A percentile compares a stretch with the other conserved stretches of the same genome.
phyloP scores from a whole-genome alignment of 1,140 invertebrate species.

The Drosophila pallidifrons region DNA sequence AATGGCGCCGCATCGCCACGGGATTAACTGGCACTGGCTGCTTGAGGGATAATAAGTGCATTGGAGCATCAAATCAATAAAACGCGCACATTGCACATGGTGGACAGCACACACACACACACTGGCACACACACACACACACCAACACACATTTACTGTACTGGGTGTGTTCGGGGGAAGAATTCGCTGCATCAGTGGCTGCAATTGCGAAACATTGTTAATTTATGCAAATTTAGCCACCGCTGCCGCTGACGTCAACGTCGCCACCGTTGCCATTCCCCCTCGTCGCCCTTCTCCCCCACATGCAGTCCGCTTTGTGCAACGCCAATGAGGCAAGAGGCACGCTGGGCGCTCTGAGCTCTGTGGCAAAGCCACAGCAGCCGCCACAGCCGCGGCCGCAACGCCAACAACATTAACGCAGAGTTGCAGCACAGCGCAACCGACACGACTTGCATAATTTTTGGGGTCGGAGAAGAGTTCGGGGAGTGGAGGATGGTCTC shows the following conservation, averaged over 20 bases:
- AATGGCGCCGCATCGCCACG: conserved; percentile 64
- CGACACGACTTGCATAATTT: conserved; percentile 71
- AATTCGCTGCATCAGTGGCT: conserved; percentile 79
- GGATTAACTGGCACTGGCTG: conserved; percentile 68
- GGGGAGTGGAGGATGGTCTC: too few species aligned
- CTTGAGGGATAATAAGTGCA: conserved; percentile 80
- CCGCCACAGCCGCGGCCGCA: conserved; percentile 66
- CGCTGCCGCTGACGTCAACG: conserved; percentile 40
- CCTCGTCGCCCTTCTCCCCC: conserved; percentile 1
- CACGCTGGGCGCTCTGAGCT: conserved; percentile 14
- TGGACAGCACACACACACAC: conserved; percentile 44
- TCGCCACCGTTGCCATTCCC: conserved; percentile 26
- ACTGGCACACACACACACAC: conserved; percentile 24
- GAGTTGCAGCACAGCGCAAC: conserved; percentile 33
- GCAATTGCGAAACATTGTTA: conserved; percentile 82
- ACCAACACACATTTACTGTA: conserved; percentile 1
- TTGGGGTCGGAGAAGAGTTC: background rate
- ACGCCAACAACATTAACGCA: conserved; percentile 77
- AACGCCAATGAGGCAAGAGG: conserved; percentile 75
- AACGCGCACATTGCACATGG: conserved; percentile 66
- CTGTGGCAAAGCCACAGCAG: conserved; percentile 34
- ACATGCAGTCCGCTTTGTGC: conserved; percentile 63
- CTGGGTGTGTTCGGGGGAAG: conserved; percentile 34
- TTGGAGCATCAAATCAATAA: conserved; percentile 82
- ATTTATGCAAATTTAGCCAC: conserved; percentile 81